Conservation (phyloP, 2,797 vertebrate genomes). For the Antrozous pallidus region DNA sequence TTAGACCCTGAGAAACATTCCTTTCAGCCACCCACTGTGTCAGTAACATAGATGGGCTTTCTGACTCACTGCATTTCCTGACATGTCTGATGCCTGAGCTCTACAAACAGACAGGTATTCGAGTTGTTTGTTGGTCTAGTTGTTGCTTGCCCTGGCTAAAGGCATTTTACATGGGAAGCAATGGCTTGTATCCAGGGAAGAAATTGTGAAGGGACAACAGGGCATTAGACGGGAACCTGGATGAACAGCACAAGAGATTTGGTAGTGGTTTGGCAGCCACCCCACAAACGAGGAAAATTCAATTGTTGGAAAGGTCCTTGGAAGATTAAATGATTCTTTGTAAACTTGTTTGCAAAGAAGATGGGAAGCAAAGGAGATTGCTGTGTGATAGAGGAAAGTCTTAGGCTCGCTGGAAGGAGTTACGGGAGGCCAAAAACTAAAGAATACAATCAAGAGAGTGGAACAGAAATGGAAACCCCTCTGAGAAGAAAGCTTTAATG, state of each 20-base stretch:
- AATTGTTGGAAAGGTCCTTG: background rate
- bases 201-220: background rate
- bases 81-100: background rate
- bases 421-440: background rate
- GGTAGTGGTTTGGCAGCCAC: background rate
- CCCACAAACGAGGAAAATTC: background rate
- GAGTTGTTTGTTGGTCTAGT: background rate
- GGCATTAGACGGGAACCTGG: background rate
- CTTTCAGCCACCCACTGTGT: background rate
- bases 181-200: background rate
- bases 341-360: constrained; percentile 1
- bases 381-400: background rate
- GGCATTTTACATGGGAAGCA: background rate
- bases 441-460: background rate
- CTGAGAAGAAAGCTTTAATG: background rate
- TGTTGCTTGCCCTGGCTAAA: background rate
- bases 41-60: background rate
- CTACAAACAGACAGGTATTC: background rate
- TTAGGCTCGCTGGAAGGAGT: background rate
- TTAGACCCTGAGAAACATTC: background rate
- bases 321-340: background rate
- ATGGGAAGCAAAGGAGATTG: background rate
- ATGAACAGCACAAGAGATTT: background rate
- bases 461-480: background rate
- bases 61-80: background rate